Base-by-base conservation (phyloP, 1,140 invertebrate genomes). In the Cydia strobilella region DNA sequence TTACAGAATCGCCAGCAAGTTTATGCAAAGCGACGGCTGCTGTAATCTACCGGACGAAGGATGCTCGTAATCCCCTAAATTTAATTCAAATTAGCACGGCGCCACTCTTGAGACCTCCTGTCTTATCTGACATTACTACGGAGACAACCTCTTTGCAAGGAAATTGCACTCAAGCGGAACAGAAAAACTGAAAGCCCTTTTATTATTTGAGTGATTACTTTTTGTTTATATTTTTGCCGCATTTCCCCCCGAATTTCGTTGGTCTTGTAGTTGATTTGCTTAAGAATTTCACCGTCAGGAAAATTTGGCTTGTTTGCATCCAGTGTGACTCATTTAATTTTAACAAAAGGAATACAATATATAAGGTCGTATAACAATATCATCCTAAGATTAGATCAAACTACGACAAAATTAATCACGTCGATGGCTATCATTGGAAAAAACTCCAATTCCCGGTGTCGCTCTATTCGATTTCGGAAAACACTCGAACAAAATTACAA, bases 1-100 rank as follows among this genome's bases (percentile, higher is more conserved):
- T 62, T 74, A 74, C 73, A 59, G 73, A 74, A 74, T 74, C 54
- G 54, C 72, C 59, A 48, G 13, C 27, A 42, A 65, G 27, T 63
- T 62, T 62, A 25, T 76, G 54, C 69, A 59, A 59, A 62, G 25
- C 62, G 18, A 42, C 20, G 23, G 69, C 13, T 35, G 6, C 42
- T 35, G 35, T 75, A 75, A 75, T 75, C 74, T 72, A 25, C 66
- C 7, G 48, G 51, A 69, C 45, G 45, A 51, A 42, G 72, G 48
- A 42, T 72, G 69, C 72, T 72, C 74, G 31, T 73, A 73, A 73
- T 76, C 72, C 75, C 54, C 72, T 18, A 76, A 76, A 76, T 76
- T 76, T 76, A 76, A 73, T 73, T 76, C 75, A 73, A 76, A 76
- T 76, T 76, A 76, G 75, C 72, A 59, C 71, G n/a, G 75, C 62